Percentiles rank a stretch among this genome's conserved stretches.
These are phyloP conservation scores for Eulemur rubriventer DNA, from an alignment of 2,797 vertebrate species.

Conservation along the genomic window DNA sequence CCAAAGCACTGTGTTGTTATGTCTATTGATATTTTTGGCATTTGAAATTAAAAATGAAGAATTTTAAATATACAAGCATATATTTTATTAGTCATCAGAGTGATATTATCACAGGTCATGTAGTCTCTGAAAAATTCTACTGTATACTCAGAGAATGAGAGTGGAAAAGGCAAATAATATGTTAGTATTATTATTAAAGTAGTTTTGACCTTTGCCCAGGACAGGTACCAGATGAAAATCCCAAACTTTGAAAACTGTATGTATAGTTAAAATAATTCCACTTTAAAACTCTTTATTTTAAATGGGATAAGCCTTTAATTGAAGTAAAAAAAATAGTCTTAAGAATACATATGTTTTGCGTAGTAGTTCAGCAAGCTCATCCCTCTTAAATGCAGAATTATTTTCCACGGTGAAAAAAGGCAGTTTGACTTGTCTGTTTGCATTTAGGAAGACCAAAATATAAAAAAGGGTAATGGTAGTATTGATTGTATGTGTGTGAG, in stretches of 20 bases:
- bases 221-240: neutral
- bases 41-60: constrained; percentile 40
- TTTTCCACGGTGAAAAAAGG: neutral
- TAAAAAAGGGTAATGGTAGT: neutral
- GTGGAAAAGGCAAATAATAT: neutral
- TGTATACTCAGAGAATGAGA: neutral
- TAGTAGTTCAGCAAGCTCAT: neutral
- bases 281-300: constrained; percentile 34
- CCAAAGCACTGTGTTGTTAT: neutral
- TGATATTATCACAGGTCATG: neutral
- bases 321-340: neutral
- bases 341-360: neutral
- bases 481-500: neutral
- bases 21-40: neutral
- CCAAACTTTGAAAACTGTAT: neutral
- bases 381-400: neutral
- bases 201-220: neutral
- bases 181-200: neutral
- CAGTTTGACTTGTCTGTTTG: neutral
- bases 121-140: neutral
- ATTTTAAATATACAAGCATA: neutral
- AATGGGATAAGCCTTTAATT: neutral
- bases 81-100: neutral
- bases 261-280: neutral
- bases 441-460: constrained; percentile 12